Evolutionary conservation across 2,113 vertebrate species (phyloP).

Genomic region (Apeltes quadracus): DNA sequence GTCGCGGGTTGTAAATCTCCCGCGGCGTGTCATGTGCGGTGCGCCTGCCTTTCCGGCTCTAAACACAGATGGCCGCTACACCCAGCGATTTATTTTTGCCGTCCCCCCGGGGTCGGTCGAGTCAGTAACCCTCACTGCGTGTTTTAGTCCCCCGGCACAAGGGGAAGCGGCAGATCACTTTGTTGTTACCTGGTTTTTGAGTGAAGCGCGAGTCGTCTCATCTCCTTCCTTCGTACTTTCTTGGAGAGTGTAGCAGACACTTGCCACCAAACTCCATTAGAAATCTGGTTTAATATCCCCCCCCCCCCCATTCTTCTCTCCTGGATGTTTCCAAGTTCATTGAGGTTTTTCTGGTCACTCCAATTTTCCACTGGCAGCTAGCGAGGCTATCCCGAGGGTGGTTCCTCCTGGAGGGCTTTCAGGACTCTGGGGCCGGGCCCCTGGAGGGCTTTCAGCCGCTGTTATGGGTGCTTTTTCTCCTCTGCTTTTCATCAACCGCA

Average conservation of each 20-base stretch:
- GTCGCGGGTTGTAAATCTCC: slow-evolving; percentile 75
- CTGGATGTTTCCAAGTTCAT: slow-evolving; percentile 81
- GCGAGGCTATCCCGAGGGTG: slow-evolving; percentile 84
- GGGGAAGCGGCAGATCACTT: slow-evolving; percentile 13
- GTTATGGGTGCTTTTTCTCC: slow-evolving; percentile 72
- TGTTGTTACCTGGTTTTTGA: slow-evolving; percentile 52
- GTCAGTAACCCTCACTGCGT: slow-evolving; percentile 34
- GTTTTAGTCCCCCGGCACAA: slow-evolving; percentile 29
- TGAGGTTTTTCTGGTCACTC: slow-evolving; percentile 86
- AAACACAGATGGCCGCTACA: slow-evolving; percentile 76
- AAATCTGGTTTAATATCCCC: slow-evolving; percentile 85
- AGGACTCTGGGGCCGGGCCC: slow-evolving; percentile 74
- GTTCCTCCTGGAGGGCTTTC: slow-evolving; percentile 82
- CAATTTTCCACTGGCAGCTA: slow-evolving; percentile 86
- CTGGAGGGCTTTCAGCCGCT: slow-evolving; percentile 67
- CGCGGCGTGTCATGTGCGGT: slow-evolving; percentile 73
- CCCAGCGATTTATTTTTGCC: slow-evolving; percentile 65
- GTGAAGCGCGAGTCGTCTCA: slow-evolving; percentile 3
- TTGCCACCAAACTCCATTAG: slow-evolving; percentile 85
- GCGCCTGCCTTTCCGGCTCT: slow-evolving; percentile 60
- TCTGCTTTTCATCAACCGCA: slow-evolving; percentile 64
- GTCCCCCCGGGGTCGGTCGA: slow-evolving; percentile 61
- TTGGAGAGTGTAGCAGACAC: slow-evolving; percentile 80
- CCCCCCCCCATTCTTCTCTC: slow-evolving; percentile 76
- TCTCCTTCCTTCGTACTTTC: slow-evolving; percentile 42